These are phyloP conservation scores for Hirundichthys speculiger DNA, from an alignment of 2,113 vertebrate species.

Conservation along the genomic window DNA sequence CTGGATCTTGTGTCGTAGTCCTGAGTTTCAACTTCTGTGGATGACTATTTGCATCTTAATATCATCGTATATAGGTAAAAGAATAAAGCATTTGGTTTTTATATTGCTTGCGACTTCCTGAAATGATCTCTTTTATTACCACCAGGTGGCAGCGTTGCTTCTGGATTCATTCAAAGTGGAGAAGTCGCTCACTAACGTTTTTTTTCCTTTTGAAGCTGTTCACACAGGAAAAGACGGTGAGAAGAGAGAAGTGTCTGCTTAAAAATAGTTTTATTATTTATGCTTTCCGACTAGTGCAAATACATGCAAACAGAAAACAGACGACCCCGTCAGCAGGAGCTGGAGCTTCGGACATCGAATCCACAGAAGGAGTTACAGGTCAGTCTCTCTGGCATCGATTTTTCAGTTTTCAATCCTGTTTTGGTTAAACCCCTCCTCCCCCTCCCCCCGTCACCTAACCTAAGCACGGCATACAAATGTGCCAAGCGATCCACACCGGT, in stretches of 20 bases:
- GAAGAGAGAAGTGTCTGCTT: slow-evolving; percentile 24
- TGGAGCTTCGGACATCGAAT: slow-evolving; percentile 13
- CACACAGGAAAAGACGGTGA: neutral
- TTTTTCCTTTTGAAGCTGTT: neutral
- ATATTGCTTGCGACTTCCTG: neutral
- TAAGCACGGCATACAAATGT: slow-evolving; percentile 32
- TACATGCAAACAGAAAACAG: slow-evolving; percentile 72
- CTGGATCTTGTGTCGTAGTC: slow-evolving; percentile 47
- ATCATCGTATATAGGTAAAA: slow-evolving; percentile 11
- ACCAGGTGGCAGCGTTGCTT: slow-evolving; percentile 46
- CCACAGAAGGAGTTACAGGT: slow-evolving; percentile 2
- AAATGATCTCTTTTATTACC: slow-evolving; percentile 11
- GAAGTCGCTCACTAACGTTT: neutral
- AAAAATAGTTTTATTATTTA: slow-evolving; percentile 68
- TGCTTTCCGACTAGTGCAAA: slow-evolving; percentile 75
- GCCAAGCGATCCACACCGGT: slow-evolving; percentile 42
- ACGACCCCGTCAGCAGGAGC: slow-evolving; percentile 42
- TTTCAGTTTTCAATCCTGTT: slow-evolving; percentile 16
- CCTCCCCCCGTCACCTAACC: slow-evolving; percentile 14
- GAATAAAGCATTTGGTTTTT: slow-evolving; percentile 29
- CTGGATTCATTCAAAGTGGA: too few species aligned
- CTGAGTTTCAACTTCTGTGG: slow-evolving; percentile 44
- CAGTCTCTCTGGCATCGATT: neutral
- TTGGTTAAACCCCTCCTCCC: slow-evolving; percentile 8
- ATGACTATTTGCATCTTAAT: slow-evolving; percentile 28